A percentile compares a stretch with the other conserved stretches of the same genome.
These are phyloP conservation scores for Holcopasites calliopsidis DNA, from an alignment of 1,140 invertebrate species.

Conservation along the genomic window DNA sequence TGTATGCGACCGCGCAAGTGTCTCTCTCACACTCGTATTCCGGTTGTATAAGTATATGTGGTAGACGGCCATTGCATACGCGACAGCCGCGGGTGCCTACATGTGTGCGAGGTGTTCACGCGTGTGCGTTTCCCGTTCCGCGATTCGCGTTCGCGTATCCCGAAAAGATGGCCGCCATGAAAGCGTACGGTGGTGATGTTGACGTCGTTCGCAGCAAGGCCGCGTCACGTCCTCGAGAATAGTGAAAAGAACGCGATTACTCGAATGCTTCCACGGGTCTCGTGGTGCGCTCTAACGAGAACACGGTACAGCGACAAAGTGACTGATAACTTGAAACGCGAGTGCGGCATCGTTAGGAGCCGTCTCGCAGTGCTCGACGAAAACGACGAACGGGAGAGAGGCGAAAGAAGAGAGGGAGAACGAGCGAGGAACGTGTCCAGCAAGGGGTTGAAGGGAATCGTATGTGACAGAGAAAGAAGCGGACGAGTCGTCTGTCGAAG, in stretches of 20 bases:
- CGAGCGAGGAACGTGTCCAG: slow-evolving; percentile 26
- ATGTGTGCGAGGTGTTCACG: slow-evolving; percentile 35
- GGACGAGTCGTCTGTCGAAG: slow-evolving; percentile 25
- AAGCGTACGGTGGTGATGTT: slow-evolving; percentile 79
- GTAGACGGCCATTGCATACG: slow-evolving; percentile 1
- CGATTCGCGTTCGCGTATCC: slow-evolving; percentile 57
- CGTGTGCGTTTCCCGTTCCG: slow-evolving; percentile 55
- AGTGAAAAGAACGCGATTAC: slow-evolving; percentile 61
- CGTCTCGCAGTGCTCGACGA: slow-evolving; percentile 26
- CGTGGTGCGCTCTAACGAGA: slow-evolving; percentile 50
- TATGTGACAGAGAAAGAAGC: slow-evolving; percentile 21
- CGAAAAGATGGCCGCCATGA: slow-evolving; percentile 78
- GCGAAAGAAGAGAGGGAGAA: slow-evolving; percentile 29
- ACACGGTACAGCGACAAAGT: slow-evolving; percentile 43
- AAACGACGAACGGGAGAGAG: slow-evolving; percentile 28
- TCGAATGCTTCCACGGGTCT: slow-evolving; percentile 38
- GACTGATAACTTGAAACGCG: slow-evolving; percentile 47
- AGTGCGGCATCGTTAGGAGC: slow-evolving; percentile 51
- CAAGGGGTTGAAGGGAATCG: slow-evolving; percentile 35
- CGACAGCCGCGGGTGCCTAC: not conserved
- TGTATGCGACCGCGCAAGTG: slow-evolving; percentile 35
- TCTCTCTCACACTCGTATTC: slow-evolving; percentile 10
- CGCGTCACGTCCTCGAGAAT: slow-evolving; percentile 69
- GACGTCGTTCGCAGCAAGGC: slow-evolving; percentile 72
- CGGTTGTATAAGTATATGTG: not conserved